Evolutionary conservation across 2,888 invertebrate species (phyloP), one percentile per base, ranked within the genome.

Genomic region (Stenurella melanura): DNA sequence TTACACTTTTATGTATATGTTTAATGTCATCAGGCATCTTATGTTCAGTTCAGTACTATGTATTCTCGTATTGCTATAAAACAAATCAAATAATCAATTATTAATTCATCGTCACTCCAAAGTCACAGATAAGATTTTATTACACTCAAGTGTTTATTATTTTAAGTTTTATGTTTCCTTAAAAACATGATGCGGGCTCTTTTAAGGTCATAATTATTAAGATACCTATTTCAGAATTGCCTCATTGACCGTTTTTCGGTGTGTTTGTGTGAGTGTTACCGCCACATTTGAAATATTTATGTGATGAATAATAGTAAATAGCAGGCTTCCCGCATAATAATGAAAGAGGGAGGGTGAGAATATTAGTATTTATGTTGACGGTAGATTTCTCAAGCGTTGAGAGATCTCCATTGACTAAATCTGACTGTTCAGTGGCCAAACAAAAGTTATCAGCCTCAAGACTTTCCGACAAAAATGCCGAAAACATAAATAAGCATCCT

Each of bases 401-500:
- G 79, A 79, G 79, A 77, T 79, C 76, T 75, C 78, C 77, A 77
- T 80, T 80, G 76, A 80, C 77, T 72, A 75, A 73, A 79, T 77
- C 77, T 78, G 79, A 78, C 79, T 78, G 76, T 78, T 81, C 81
- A 70, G 79, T 79, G 79, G 78, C 80, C 80, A 77, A 81, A 81
- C 80, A 80, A 81, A 81, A 79, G 79, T 78, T 77, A 75, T 70
- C 76, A 74, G 77, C 77, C 77, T 83, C 81, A 84, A 83, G 81
- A 82, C 80, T 76, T 73, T 77, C 84, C 85, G 85, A 86, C 85
- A 86, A 85, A 86, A 83, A 85, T 79, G 83, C 85, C 86, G 86
- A 85, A 85, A 84, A 83, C 86, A 86, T 86, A 86, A 86, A 86
- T 85, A 84, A 84, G 80, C 82, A 76, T 82, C 81, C 78, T 78